Evolutionary conservation across 2,888 invertebrate species (phyloP), one percentile per base, ranked within the genome.

Genomic region (Lapara coniferarum): DNA sequence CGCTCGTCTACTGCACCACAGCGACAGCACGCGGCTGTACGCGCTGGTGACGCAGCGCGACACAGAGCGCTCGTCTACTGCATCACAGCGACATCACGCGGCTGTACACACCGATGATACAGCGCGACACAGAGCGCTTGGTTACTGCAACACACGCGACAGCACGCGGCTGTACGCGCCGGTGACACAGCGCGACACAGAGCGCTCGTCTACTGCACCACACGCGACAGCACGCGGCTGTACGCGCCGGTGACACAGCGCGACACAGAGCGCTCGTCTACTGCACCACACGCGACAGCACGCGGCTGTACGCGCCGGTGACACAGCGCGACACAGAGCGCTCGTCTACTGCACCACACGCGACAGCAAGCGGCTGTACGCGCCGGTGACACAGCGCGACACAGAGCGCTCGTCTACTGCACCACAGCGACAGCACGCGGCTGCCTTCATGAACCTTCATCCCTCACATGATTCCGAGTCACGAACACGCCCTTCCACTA

Each of bases 401-500:
- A 59, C 44, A 37, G 13, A 44, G 46, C 37, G n/a, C n/a, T 58
- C 37, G 44, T 37, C 59, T 46, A 46, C 59, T 59, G 16, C 59
- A 59, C 16, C 46, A 46, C 59, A 46, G 44, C 16, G 44, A 59
- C 44, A 44, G 10, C 37, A 55, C 55, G n/a, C 55, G 55, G 55
- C 55, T 55, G 55, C 2, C 13, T 12, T 13, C 16, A 25, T 37
- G 19, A 46, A 49, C 49, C 44, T 46, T 46, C 44, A 12, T 16
- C 10, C 2, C 59, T 3, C 63, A 63, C 53, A 37, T 66, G 37
- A n/a, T 10, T 37, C 8, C 30, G 14, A 37, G 37, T 66, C 66
- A 66, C 66, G 53, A 66, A 66, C 66, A 46, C 67, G 56, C 56
- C 55, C 44, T 13, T 19, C 56, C 44, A 52, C 51, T 66, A 69